phyloP scores from a whole-genome alignment of 2,113 vertebrate genomes.

The Microtus montanus region DNA sequence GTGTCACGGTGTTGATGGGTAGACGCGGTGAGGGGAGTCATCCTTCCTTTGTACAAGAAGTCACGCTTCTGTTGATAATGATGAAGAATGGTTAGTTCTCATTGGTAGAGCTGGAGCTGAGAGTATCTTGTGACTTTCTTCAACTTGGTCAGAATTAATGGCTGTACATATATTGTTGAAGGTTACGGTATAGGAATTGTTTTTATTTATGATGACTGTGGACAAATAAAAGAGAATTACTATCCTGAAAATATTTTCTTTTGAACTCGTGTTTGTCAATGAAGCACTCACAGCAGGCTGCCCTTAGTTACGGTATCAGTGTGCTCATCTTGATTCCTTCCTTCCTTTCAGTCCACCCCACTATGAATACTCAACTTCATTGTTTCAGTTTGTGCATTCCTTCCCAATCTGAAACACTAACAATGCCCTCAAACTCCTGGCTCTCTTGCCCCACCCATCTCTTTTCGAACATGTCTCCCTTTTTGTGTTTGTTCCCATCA shows the following conservation, averaged over 20 bases:
- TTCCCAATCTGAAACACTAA: slow-evolving; percentile 7
- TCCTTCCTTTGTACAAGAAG: not conserved
- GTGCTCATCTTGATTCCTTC: not conserved
- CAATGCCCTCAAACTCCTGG: not conserved
- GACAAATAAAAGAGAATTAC: not conserved
- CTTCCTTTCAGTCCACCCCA: not conserved
- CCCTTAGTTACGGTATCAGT: not conserved
- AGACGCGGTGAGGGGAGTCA: not conserved
- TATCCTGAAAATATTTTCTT: not conserved
- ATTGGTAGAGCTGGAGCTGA: not conserved
- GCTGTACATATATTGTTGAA: not conserved
- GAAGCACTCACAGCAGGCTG: not conserved
- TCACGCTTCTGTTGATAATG: not conserved
- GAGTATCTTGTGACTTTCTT: not conserved
- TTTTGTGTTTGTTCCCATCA: not conserved
- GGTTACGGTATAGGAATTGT: not conserved
- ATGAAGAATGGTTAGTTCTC: not conserved
- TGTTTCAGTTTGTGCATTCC: not conserved
- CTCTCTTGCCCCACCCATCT: rapidly evolving
- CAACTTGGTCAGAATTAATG: not conserved
- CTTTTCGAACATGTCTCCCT: not conserved
- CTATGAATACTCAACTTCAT: not conserved
- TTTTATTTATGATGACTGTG: not conserved
- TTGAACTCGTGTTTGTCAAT: not conserved
- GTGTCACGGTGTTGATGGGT: not conserved